A percentile compares a stretch with the other conserved stretches of the same genome.
These are phyloP conservation scores for Poeciliopsis occidentalis DNA, from an alignment of 2,113 vertebrate species.

Conservation along the genomic window DNA sequence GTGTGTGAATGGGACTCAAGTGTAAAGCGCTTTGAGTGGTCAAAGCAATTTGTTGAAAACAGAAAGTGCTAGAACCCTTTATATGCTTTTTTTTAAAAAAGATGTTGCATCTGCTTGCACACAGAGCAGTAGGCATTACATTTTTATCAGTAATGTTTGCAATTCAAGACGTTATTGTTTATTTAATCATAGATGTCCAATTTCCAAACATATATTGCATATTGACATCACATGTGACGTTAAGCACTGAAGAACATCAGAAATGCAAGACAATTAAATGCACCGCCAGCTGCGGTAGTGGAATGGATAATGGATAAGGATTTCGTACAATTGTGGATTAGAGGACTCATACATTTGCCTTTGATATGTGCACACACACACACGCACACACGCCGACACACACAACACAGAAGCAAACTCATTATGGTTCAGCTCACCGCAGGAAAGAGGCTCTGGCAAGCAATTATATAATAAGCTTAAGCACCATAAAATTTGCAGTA, in stretches of 20 bases:
- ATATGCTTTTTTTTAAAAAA: background rate
- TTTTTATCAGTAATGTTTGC: conserved; percentile 38
- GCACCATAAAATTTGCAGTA: conserved; percentile 86
- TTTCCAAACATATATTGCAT: conserved; percentile 81
- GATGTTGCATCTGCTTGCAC: background rate
- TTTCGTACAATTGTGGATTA: conserved; percentile 47
- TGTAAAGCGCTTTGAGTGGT: no score
- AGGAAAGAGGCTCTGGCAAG: conserved; percentile 83
- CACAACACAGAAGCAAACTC: conserved; percentile 55
- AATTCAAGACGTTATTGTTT: conserved; percentile 84
- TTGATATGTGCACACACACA: conserved; percentile 50
- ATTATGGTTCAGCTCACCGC: conserved; percentile 78
- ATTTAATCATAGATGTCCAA: conserved; percentile 74
- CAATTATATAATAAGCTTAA: conserved; percentile 96
- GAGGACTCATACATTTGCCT: conserved; percentile 41
- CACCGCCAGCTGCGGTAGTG: conserved; percentile 76
- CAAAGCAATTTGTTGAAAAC: background rate
- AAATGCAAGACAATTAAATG: conserved; percentile 93
- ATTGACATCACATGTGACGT: conserved; percentile 11
- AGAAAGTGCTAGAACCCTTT: background rate
- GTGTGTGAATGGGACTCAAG: no score
- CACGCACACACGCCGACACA: background rate
- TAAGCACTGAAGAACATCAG: conserved; percentile 75
- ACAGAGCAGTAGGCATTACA: background rate
- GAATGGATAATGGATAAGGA: conserved; percentile 69